Percentiles rank a stretch among this genome's conserved stretches.
Evolutionary conservation across 2,888 invertebrate species (phyloP).

Genomic region (Pemphredon lugubris): DNA sequence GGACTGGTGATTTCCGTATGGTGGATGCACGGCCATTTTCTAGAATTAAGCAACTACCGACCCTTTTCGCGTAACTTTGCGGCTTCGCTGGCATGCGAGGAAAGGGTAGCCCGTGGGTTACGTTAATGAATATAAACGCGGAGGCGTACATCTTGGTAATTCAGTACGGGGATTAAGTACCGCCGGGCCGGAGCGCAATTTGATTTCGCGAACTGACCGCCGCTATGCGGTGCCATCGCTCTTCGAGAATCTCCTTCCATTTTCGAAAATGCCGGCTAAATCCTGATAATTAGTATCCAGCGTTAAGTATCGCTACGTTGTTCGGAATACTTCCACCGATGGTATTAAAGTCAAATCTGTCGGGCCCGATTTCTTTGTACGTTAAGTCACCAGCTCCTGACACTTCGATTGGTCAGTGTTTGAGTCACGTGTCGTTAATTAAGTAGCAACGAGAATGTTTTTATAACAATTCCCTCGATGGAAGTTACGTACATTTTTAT

Average conservation of each 20-base stretch:
- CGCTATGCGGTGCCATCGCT: neutral
- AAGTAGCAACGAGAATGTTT: too few relatives aligned
- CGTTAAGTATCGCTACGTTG: too few relatives aligned
- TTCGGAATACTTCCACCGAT: too few relatives aligned
- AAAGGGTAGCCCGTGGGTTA: neutral
- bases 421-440: too few relatives aligned
- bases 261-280: too few relatives aligned
- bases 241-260: neutral
- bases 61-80: constrained; percentile 21
- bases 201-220: neutral
- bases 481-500: too few relatives aligned
- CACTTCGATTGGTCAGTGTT: too few relatives aligned
- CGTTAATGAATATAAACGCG: constrained; percentile 41
- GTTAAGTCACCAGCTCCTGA: too few relatives aligned
- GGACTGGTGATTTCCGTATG: constrained; percentile 15
- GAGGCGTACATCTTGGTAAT: constrained; percentile 18
- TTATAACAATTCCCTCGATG: too few relatives aligned
- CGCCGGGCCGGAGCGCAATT: constrained; percentile 12
- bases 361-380: too few relatives aligned
- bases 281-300: too few relatives aligned
- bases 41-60: constrained; percentile 31
- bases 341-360: too few relatives aligned
- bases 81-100: constrained; percentile 17
- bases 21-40: constrained; percentile 31
- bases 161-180: constrained; percentile 22